These are phyloP conservation scores for Parazoanthus swiftii DNA, from an alignment of 92 coral and sea anemone species.

Conservation along the genomic window DNA sequence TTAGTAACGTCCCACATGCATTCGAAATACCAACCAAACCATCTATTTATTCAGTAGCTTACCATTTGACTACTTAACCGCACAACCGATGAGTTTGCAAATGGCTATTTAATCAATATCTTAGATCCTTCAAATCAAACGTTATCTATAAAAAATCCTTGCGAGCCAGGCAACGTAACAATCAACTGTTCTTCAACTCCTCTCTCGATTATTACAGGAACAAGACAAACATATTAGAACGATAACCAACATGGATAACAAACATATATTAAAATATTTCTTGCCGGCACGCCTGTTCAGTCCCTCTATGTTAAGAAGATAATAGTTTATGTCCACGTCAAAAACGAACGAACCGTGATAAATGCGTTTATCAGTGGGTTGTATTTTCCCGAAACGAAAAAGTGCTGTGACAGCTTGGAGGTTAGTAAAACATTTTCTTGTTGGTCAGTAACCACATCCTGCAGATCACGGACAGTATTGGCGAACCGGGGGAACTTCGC, in stretches of 20 bases:
- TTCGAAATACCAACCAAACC: no score
- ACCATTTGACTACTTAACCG: not conserved
- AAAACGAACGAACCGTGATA: not conserved
- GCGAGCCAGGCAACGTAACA: not conserved
- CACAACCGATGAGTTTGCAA: not conserved
- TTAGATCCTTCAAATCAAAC: not conserved
- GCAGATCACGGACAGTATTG: slow-evolving; percentile 61
- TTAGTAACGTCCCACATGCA: not conserved
- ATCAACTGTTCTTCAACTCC: not conserved
- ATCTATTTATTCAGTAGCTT: not conserved
- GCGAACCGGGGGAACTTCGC: slow-evolving; percentile 64
- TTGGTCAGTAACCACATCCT: slow-evolving; percentile 60
- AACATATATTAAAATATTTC: not conserved
- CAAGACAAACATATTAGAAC: not conserved
- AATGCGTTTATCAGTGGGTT: not conserved
- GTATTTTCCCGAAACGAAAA: not conserved
- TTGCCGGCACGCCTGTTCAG: not conserved
- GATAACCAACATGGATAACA: not conserved
- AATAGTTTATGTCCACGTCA: no score
- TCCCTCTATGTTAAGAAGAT: not conserved
- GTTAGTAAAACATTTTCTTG: not conserved
- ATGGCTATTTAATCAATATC: not conserved
- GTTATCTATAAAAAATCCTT: not conserved
- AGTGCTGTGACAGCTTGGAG: not conserved
- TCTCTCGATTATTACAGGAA: not conserved